Base-by-base conservation (phyloP, 2,888 invertebrate species). In the Rhaphigaster nebulosa region DNA sequence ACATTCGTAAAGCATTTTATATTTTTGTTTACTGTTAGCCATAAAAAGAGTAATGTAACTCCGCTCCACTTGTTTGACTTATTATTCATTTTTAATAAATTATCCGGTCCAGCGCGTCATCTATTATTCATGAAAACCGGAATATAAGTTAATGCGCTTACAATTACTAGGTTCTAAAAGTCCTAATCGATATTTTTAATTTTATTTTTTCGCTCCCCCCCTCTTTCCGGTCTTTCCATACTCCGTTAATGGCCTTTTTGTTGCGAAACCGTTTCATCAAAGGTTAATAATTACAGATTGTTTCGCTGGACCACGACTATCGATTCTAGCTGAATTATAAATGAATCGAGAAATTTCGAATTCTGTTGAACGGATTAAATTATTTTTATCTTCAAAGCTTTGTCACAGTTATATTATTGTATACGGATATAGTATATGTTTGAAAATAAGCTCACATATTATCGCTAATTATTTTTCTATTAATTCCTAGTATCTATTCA, bases 281-380 rank as follows among this genome's bases (percentile, higher is more conserved):
- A 38, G n/a, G 15, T 84, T 84, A 84, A 80, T 80, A 80, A 50
- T 84, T 84, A 84, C 45, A 45, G 45, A 84, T 84, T 84, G 45
- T 80, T 84, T n/a, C 70, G 38, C 20, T 20, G 38, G 38, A 76
- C 6, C 34, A 2, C 29, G 3, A 6, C 15, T 38, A 38, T 76
- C 38, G 70, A 76, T 76, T 76, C 34, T 20, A 38, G 20, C 18
- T 38, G 70, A 38, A 76, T 76, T 76, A 76, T 76, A 38, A 76
- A 76, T 76, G 20, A 38, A 38, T 76, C 38, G 8, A 38, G 15
- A 10, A 10, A 29, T n/a, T 29, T 29, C 1, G 13, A 60, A 60
- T 60, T 60, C 60, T 60, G 1, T 60, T 60, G 1, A 60, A 60
- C 6, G 26, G 26, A 56, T 26, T 54, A 26, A 23, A 45, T 6